Evolutionary conservation across 2,888 invertebrate species (phyloP).

Genomic region (Parnassius orleans): DNA sequence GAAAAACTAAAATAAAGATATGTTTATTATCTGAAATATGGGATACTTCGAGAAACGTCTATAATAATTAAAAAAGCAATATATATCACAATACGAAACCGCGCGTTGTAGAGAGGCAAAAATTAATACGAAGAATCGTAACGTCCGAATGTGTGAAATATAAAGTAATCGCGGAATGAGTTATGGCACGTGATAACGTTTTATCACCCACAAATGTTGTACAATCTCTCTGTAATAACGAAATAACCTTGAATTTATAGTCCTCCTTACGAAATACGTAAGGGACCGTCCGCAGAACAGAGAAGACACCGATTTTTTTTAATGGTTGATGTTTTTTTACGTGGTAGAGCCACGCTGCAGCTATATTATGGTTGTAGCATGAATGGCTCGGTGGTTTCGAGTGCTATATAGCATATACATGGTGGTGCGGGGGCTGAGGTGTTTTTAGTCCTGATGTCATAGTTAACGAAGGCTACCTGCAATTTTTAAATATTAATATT

Average conservation of each 20-base stretch:
- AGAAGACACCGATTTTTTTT: constrained; percentile 6
- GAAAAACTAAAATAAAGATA: too few species aligned
- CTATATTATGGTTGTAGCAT: too few species aligned
- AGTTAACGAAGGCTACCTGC: too few species aligned
- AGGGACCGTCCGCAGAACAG: constrained; percentile 50
- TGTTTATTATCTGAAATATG: too few species aligned
- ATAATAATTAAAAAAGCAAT: constrained; percentile 17
- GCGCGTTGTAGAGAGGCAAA: constrained; percentile 16
- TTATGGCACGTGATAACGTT: constrained; percentile 63
- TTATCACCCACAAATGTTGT: constrained; percentile 68
- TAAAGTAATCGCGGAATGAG: constrained; percentile 57
- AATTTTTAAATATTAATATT: too few species aligned
- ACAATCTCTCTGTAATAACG: constrained; percentile 72
- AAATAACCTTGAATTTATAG: constrained; percentile 74
- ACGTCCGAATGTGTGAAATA: constrained; percentile 51
- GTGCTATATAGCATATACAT: too few species aligned
- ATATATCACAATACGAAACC: constrained; percentile 6
- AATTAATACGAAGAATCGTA: constrained; percentile 29
- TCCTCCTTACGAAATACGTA: constrained; percentile 67
- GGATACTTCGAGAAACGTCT: background rate
- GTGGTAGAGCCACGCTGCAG: too few species aligned
- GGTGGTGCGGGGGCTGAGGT: too few species aligned
- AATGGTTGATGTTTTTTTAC: too few species aligned
- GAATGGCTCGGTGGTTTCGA: too few species aligned
- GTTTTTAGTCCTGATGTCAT: too few species aligned